Base-by-base conservation (phyloP, 1,140 invertebrate genomes). In the Heliconius himera region DNA sequence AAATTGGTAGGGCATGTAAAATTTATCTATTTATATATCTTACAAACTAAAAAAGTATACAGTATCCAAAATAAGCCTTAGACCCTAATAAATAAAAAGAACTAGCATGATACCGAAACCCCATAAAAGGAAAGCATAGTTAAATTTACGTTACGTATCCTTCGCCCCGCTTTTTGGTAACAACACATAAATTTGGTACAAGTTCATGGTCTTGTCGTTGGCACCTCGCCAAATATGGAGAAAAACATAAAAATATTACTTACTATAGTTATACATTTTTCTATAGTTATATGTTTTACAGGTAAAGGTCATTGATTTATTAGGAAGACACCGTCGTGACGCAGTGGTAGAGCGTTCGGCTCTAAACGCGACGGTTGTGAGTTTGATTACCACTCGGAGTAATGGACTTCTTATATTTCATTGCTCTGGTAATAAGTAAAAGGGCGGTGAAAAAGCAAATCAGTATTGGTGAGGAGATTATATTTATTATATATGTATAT, bases 181-280 rank as follows among this genome's bases (percentile, higher is more conserved):
- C 60, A 66, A 66, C 60, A 66, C 60, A 66, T 66, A 66, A 66
- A 66, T 66, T 66, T 66, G 13, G 60, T 9, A 8, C 60, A 66
- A 66, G 60, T 66, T 66, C 60, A 66, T 16, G 60, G 60, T 29
- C 60, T 66, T 22, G 26, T 16, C 26, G 60, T 66, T 66, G 60
- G 60, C 60, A 66, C 22, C 9, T 66, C 60, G 60, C 60, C 60
- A 66, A n/a, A 66, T 29, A 66, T 66, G 60, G 60, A 66, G 22
- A 66, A 29, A 66, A 66, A 29, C 60, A 29, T 66, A 66, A 66
- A 29, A 66, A 66, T 29, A 66, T 13, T 29, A 66, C 22, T 60
- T 22, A 22, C 54, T 60, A 22, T 13, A 26, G 56, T 3, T 26
- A 66, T 9, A 56, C 8, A 56, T 56, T 56, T 22, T 56, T 8